These are phyloP conservation scores for Pangasius sanitwongsei DNA, from an alignment of 2,797 vertebrate genomes.

Conservation along the genomic window DNA sequence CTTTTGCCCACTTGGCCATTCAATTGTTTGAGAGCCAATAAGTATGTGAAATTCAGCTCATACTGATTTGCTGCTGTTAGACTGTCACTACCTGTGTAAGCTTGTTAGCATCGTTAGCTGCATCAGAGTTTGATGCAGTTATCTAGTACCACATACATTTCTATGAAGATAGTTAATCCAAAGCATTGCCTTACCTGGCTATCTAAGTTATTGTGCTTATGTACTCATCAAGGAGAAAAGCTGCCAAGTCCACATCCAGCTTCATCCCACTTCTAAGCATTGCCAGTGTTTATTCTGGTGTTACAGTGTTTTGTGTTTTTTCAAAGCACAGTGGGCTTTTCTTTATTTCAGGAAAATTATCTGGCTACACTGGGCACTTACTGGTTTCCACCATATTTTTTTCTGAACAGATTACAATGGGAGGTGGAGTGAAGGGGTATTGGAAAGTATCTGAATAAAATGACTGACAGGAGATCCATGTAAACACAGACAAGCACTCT, in stretches of 20 bases:
- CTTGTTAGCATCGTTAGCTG: background rate
- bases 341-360: background rate
- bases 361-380: background rate
- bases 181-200: background rate
- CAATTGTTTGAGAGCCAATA: background rate
- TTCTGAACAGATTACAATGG: background rate
- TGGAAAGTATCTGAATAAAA: background rate
- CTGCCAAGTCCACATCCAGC: background rate
- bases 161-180: background rate
- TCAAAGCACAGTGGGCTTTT: background rate
- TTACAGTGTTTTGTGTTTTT: background rate
- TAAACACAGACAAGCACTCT: background rate
- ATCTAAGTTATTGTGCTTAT: background rate
- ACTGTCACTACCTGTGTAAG: background rate
- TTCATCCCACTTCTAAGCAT: background rate
- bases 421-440: background rate
- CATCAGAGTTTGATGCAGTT: background rate
- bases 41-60: background rate
- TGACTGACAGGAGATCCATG: background rate
- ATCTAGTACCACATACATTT: background rate
- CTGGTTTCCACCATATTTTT: background rate
- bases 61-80: background rate
- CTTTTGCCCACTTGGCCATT: constrained; percentile 11
- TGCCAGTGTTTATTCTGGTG: background rate
- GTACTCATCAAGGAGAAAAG: background rate